Evolutionary conservation across 2,797 vertebrate genomes (phyloP).

Genomic region (Cyprinodon diabolis): DNA sequence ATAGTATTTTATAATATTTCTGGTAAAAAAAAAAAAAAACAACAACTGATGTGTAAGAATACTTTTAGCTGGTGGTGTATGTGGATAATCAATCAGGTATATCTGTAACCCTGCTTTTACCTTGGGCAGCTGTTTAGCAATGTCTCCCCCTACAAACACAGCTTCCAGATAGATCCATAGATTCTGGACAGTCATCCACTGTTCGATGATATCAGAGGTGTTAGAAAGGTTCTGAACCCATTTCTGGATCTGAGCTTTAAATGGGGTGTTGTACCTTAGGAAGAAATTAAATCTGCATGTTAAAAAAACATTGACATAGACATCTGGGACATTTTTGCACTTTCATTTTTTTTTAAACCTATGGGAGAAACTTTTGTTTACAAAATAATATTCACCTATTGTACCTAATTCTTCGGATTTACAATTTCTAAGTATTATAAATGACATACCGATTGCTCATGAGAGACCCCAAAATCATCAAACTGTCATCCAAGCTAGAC

Average conservation of each 20-base stretch:
- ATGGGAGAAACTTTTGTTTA: neutral
- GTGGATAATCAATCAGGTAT: neutral
- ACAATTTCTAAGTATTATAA: neutral
- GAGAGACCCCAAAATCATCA: constrained; percentile 93
- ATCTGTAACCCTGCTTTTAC: constrained; percentile 66
- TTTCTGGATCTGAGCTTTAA: constrained; percentile 95
- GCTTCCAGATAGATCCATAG: constrained; percentile 98
- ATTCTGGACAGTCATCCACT: constrained; percentile 98
- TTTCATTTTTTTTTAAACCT: neutral
- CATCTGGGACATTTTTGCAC: neutral
- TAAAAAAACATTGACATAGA: neutral
- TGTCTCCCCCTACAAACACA: constrained; percentile 96
- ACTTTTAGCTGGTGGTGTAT: neutral
- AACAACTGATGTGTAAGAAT: too few relatives aligned
- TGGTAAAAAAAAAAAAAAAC: too few relatives aligned
- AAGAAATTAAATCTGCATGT: constrained; percentile 8
- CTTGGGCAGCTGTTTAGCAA: constrained; percentile 97
- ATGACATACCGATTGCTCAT: constrained; percentile 90
- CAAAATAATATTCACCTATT: neutral
- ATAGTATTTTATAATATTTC: too few relatives aligned
- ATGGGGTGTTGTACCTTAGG: constrained; percentile 92
- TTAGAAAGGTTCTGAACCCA: constrained; percentile 96
- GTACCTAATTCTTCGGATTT: neutral
- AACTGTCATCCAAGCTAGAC: constrained; percentile 91
- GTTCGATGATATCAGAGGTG: constrained; percentile 92